Conservation (phyloP, 2,797 vertebrate genomes). For the Anas flavirostris region DNA sequence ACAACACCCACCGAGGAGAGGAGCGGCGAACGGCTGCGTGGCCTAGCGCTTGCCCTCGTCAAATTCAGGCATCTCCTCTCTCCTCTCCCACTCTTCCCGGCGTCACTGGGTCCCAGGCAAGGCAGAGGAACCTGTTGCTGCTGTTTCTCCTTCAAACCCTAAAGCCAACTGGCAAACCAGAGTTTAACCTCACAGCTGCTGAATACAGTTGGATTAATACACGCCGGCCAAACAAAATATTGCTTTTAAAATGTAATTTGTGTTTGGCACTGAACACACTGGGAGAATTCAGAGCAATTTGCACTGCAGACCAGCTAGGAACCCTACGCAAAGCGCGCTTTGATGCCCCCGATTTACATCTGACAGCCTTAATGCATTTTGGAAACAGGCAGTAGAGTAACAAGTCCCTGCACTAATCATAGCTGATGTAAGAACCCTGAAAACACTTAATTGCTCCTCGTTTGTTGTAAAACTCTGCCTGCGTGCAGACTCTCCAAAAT, state of each 20-base stretch:
- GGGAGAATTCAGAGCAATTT: conserved; percentile 39
- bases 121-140: conserved; percentile 49
- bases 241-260: conserved; percentile 70
- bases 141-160: conserved; percentile 48
- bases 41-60: not conserved
- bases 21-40: not conserved
- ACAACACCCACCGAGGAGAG: not conserved
- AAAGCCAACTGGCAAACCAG: conserved; percentile 48
- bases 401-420: conserved; percentile 10
- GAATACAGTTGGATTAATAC: conserved; percentile 11
- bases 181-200: conserved; percentile 67
- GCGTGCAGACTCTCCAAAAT: not conserved
- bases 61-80: conserved; percentile 21
- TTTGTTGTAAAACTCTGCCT: conserved; percentile 11
- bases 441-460: conserved; percentile 43
- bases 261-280: conserved; percentile 22
- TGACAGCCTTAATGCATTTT: conserved; percentile 63
- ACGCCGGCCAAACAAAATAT: conserved; percentile 51
- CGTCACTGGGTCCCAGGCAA: not conserved
- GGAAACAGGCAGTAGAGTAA: conserved; percentile 12
- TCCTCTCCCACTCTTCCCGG: conserved; percentile 14
- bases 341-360: conserved; percentile 49
- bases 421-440: conserved; percentile 35
- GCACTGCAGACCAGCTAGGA: conserved; percentile 27
- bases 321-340: conserved; percentile 21